Evolutionary conservation across 1,140 invertebrate genomes (phyloP), one percentile per base, ranked within the genome.

Genomic region (Lucilia cuprina): DNA sequence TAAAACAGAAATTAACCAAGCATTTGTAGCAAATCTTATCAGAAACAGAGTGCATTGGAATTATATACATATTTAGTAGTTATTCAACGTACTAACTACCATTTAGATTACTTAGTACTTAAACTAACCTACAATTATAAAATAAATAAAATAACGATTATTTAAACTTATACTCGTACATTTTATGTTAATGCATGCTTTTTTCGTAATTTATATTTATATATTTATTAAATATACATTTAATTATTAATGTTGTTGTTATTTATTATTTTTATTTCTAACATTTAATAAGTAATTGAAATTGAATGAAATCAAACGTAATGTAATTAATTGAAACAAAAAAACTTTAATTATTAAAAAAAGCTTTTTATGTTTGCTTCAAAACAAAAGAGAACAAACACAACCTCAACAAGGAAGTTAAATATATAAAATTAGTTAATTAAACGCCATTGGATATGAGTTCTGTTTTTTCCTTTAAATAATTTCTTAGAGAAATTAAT

Each of bases 221-320:
- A 41, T 41, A 41, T 41, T 41, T 41, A 41, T 41, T 41, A 55
- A 55, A 55, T 17, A 55, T 55, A 55, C 50, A 12, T 12, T 55
- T 17, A 17, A 55, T 55, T 55, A 55, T 41, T 41, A 55, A 55
- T 55, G 50, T 55, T 55, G 13, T 55, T 55, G 4, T 17, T 55
- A 55, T 55, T 13, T n/a, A 55, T 55, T 55, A 17, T 55, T 55
- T 55, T 55, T 55, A 55, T 55, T 55, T 55, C 8, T 55, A 55
- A 55, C 50, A n/a, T 55, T 55, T 55, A 55, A 55, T 55, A 55
- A 55, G 50, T 70, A 25, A 70, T 70, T 70, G 65, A 70, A 70
- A 70, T 70, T 70, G 65, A 70, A 70, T 60, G 55, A 60, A 60
- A 60, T 60, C 14, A 5, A 60, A n/a, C 41, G 41, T 41, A 41